These are phyloP conservation scores for Pachyseris speciosa DNA, from an alignment of 64 coral and sea anemone species.

Conservation along the genomic window DNA sequence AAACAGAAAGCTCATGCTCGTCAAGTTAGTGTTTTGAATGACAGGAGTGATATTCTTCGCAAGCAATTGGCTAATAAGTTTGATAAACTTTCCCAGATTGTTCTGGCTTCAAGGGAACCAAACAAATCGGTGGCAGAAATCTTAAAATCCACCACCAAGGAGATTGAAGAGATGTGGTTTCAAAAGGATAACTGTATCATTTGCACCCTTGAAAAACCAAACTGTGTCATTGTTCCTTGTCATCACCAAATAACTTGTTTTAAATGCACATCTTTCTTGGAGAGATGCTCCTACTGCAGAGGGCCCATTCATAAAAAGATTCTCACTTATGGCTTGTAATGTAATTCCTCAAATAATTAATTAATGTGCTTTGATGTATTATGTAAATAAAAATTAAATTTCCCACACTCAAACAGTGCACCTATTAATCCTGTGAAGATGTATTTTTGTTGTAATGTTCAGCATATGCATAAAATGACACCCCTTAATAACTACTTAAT, in stretches of 20 bases:
- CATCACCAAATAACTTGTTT: constrained; percentile 70
- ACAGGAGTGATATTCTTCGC: constrained; percentile 59
- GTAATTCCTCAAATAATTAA: no score
- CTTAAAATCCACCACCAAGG: constrained; percentile 14
- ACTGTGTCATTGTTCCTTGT: constrained; percentile 71
- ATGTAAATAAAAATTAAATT: no score
- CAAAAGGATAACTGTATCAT: constrained; percentile 76
- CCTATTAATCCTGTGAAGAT: no score
- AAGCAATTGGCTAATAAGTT: constrained; percentile 52
- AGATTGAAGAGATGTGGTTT: constrained; percentile 66
- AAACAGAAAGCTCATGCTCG: constrained; percentile 35
- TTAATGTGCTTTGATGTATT: no score
- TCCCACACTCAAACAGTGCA: no score
- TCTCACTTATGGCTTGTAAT: constrained; percentile 54
- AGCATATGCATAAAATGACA: no score
- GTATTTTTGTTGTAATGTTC: no score
- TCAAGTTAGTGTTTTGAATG: constrained; percentile 56
- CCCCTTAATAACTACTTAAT: no score
- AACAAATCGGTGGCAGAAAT: constrained; percentile 20
- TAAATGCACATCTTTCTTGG: constrained; percentile 37
- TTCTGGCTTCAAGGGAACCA: constrained; percentile 9
- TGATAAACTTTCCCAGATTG: constrained; percentile 59
- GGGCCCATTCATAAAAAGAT: constrained; percentile 49
- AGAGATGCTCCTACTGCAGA: constrained; percentile 53
- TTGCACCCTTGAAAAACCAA: constrained; percentile 60